Percentiles rank a stretch among this genome's conserved stretches.
These are phyloP conservation scores for Eupithecia inturbata DNA, from an alignment of 2,888 invertebrate genomes.

Conservation along the genomic window DNA sequence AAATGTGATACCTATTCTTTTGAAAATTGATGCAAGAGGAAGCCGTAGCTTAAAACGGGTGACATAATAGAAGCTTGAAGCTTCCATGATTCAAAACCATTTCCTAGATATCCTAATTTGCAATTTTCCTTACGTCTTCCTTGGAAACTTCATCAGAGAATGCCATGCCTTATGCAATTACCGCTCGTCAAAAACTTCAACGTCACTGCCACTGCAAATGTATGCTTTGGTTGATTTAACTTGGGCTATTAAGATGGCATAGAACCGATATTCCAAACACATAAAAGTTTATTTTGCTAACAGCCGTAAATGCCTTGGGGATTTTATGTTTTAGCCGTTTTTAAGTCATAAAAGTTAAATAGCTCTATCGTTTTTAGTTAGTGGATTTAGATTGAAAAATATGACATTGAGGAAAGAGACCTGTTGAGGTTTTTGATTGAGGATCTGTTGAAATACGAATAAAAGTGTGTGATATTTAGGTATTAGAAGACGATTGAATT, in stretches of 20 bases:
- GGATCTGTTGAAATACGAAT: no score
- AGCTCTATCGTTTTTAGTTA: neutral
- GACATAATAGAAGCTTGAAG: neutral
- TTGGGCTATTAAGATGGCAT: neutral
- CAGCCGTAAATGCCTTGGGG: neutral
- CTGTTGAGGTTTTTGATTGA: no score
- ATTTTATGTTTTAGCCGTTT: neutral
- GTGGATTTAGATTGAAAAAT: neutral
- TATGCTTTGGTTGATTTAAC: slow-evolving; percentile 34
- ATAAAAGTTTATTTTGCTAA: neutral
- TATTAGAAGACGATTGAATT: no score
- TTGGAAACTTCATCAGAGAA: slow-evolving; percentile 18
- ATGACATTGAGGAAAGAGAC: no score
- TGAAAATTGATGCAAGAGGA: neutral
- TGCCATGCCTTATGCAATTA: slow-evolving; percentile 27
- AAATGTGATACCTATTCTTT: neutral
- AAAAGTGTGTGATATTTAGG: no score
- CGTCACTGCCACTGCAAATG: slow-evolving; percentile 32
- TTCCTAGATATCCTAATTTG: slow-evolving; percentile 9
- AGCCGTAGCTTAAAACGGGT: neutral
- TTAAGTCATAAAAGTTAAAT: neutral
- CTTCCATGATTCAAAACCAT: neutral
- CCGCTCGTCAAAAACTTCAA: slow-evolving; percentile 32
- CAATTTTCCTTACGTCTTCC: slow-evolving; percentile 8
- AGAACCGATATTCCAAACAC: neutral